These are phyloP conservation scores for Lophura swinhoii DNA, from an alignment of 2,797 vertebrate species.

Conservation along the genomic window DNA sequence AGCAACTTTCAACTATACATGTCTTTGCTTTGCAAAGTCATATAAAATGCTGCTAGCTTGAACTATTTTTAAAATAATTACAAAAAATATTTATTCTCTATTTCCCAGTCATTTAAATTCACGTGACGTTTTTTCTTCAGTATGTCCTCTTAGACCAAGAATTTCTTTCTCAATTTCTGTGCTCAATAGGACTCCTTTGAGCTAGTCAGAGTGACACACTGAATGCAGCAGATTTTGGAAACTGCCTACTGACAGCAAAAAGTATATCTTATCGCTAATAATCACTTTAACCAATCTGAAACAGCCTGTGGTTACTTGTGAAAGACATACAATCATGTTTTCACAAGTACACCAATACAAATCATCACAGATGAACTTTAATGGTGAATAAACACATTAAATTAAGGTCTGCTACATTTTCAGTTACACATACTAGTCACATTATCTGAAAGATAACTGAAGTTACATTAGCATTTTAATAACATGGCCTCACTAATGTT, in stretches of 20 bases:
- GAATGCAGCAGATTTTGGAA: background rate
- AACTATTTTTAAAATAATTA: background rate
- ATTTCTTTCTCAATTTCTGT: background rate
- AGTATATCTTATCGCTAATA: background rate
- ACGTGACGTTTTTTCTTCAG: background rate
- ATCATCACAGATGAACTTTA: background rate
- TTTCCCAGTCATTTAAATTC: background rate
- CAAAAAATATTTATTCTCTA: background rate
- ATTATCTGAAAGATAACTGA: background rate
- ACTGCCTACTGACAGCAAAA: background rate
- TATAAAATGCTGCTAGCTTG: background rate
- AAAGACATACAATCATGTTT: background rate
- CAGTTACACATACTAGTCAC: background rate
- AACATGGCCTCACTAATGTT: background rate
- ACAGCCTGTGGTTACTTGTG: background rate
- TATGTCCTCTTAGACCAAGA: background rate
- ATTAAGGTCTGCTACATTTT: background rate
- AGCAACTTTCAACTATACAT: background rate
- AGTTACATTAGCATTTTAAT: background rate
- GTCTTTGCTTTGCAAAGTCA: background rate
- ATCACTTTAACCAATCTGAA: background rate
- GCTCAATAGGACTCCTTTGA: background rate
- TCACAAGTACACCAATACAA: background rate
- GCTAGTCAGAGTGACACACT: background rate
- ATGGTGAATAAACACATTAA: background rate